Base-by-base conservation (phyloP, 2,888 invertebrate species). In the Drosophila niveifrons region DNA sequence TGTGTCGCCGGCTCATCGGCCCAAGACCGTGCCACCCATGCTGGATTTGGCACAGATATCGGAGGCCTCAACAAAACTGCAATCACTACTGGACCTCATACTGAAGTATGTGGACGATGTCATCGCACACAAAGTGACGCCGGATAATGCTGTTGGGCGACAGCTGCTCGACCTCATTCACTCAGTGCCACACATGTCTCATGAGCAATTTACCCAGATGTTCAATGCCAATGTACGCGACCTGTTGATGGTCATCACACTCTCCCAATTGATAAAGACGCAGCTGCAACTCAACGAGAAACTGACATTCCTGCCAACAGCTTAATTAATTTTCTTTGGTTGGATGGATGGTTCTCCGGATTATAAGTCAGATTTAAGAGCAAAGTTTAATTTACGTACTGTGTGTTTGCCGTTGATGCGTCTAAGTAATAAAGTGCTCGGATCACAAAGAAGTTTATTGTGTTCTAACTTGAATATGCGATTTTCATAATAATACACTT, bases 271-370 rank as follows among this genome's bases (percentile, higher is more conserved):
- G 68, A 97, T 98, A 90, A 98, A 98, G 93, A 98, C 99, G 1
- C 99, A 99, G 93, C 94, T 99, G 87, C 97, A 98, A 90, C 94
- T 99, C 59, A 98, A 99, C 93, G 99, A 99, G 93, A 99, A 99
- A 93, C 94, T 99, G 48, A 97, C 97, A 7, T 94, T 97, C 82
- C 94, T 97, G 79, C 97, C 96, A 48, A 95, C 96, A 29, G 92
- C 94, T 79, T 95, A 93, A 29, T 43, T 17, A 44, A 31, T n/a
- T 39, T 15, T 8, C 36, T 36, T 36, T 36, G 57, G 44, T 39
- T 15, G 10, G 67, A 17, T 31, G 10, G 67, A 17, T 31, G 10
- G 52, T 11, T 39, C 17, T 59, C 53, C 51, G 65, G 51, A 50
- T 67, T 79, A 71, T 67, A 75, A 66, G 67, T 55, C 66, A 62